Base-by-base conservation (phyloP, 2,797 vertebrate species). In the Buphagus erythrorhynchus region DNA sequence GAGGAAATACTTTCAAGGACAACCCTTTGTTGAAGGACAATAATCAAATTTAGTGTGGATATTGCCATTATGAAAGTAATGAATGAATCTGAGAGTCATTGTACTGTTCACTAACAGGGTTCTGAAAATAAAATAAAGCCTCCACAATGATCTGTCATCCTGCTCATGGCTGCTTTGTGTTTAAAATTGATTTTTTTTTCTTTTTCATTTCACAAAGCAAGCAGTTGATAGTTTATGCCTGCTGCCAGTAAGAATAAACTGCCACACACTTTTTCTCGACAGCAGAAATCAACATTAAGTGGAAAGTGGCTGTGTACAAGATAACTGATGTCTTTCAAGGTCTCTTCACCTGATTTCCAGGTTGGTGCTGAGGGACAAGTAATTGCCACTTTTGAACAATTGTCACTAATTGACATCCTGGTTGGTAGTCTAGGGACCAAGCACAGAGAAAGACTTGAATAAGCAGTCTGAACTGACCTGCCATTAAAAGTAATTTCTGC, bases 221-320 rank as follows among this genome's bases (percentile, higher is more conserved):
- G 54, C 35, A 54, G 83, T 51, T 95, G 91, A 87, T 89, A 77
- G 72, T 86, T 97, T 94, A 92, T 94, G 46, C 54, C 62, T 94
- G 52, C 68, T 95, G 88, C 76, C 94, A 94, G 67, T 46, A 93
- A 93, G 86, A 96, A 93, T 93, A 94, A 95, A 95, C 85, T 92
- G 58, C 57, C 90, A 83, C 57, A 68, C 57, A 82, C 85, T 93
- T 95, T 89, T 79, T 86, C 6, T 0, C 88, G 89, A 79, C 86
- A 92, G 83, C 74, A 74, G 87, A 97, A 95, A 92, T 93, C 90
- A 96, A 88, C 90, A 84, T 72, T 76, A 63, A 94, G 55, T 28
- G 25, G 77, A 90, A 96, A 89, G 77, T 35, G 46, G 40, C 54
- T 92, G 54, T 77, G 59, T 74, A 88, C 35, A 46, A 35, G 62